Base-by-base conservation (phyloP, 2,888 invertebrate genomes). In the Andrena camellia region DNA sequence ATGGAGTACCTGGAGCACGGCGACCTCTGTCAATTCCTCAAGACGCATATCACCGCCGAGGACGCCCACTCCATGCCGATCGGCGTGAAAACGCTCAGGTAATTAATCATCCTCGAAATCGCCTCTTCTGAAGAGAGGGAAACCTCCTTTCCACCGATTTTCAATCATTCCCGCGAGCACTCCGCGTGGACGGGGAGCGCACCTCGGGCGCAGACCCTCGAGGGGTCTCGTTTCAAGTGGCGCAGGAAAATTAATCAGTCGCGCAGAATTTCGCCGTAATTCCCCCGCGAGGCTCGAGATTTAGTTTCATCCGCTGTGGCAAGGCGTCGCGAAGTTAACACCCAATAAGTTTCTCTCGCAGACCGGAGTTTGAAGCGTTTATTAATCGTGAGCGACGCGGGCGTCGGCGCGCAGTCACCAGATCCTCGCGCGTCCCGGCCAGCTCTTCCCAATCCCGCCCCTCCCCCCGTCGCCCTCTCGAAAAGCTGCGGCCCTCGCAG, bases 1-100 rank as follows among this genome's bases (percentile, higher is more conserved):
- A 96, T 97, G 91, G 98, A 98, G 94, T 98, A 98, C 94, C 95
- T 97, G 93, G 97, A 97, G 85, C 96, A 97, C 86, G 97, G 98
- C 0, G 98, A 98, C 93, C 95, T 98, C 83, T 97, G 97, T 94
- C 97, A 97, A 92, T 97, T 97, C 94, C 95, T 98, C 60, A 96
- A 97, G 90, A 96, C 96, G 17, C 96, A 97, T 90, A 95, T 95
- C 70, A 95, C 96, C 42, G 96, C 96, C 50, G 96, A 96, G 90
- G 95, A 95, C 82, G 95, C 95, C 57, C 95, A 95, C 68, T 95
- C 95, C 82, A 94, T 95, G 93, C 95, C 95, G 59, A 95, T 95
- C 80, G 95, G 95, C 78, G 95, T 95, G 71, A 96, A 96, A 92
- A 96, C 96, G 26, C 94, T 97, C 83, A 96, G 96, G 96, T 96